Base-by-base conservation (phyloP, 2,888 invertebrate species). In the Taphrorychus bicolor region DNA sequence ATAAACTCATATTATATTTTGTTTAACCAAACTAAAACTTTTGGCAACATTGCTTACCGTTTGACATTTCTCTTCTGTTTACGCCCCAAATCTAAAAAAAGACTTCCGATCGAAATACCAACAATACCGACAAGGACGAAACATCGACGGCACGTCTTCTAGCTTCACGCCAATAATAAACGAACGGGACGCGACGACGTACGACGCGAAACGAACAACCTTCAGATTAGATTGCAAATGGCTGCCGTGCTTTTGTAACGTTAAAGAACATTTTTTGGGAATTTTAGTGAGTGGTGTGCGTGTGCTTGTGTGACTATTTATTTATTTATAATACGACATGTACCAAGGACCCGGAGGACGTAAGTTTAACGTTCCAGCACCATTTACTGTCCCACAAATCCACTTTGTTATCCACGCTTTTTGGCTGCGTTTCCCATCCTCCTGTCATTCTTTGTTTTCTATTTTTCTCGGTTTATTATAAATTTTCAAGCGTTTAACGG, bases 291-390 rank as follows among this genome's bases (percentile, higher is more conserved):
- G 80, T 80, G 81, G 80, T 79, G 78, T 77, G 73, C 75, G 79
- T 80, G 80, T 81, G 79, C 76, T 76, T 78, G 81, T 81, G 80
- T 78, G 77, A 74, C 72, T 75, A 78, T 75, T 76, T 78, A 75
- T 41, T 60, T 54, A 76, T 73, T 69, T 66, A 75, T 73, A 74
- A 70, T 78, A 64, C 69, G 80, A 74, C 70, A 82, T 82, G 82
- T 82, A 80, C 77, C 78, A 81, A 67, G 82, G 80, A 79, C 76
- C 80, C 74, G 79, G 79, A 77, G 81, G 81, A 78, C 81, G 82
- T 82, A 81, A 82, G 82, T 71, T 66, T 24, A 24, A 52, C 21
- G 42, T 42, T 19, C 17, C 21, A 56, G 11, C 11, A 32, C 16
- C 3, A 18, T 24, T 40, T 23, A 14, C 19, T 4, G n/a, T 3